These are phyloP conservation scores for Eubucco bourcierii DNA, from an alignment of 2,113 vertebrate genomes.

Conservation along the genomic window DNA sequence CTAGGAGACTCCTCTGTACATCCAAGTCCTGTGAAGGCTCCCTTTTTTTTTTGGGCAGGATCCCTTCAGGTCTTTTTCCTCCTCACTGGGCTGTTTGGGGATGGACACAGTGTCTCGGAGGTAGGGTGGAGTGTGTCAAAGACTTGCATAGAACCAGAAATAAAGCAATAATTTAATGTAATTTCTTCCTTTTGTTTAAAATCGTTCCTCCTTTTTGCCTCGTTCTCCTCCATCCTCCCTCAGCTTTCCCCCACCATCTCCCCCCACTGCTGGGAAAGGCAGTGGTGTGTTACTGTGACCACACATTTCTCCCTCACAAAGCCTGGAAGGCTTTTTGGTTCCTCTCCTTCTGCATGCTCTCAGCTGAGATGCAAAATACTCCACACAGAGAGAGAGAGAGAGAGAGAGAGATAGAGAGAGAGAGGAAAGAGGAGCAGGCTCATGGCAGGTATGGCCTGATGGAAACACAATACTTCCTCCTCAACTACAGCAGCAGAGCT, in stretches of 20 bases:
- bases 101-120: background rate
- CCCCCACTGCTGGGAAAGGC: background rate
- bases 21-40: constrained; percentile 3
- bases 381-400: background rate
- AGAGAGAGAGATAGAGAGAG: background rate
- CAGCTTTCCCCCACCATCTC: accelerated
- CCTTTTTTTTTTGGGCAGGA: constrained; percentile 12
- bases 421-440: background rate
- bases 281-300: background rate
- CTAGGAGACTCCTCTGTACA: background rate
- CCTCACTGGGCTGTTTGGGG: background rate
- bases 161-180: constrained; percentile 69
- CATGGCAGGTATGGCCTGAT: background rate
- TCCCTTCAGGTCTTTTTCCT: constrained; percentile 32
- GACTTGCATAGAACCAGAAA: constrained; percentile 45
- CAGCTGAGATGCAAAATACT: background rate
- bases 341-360: background rate
- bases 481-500: background rate
- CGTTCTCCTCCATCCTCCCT: background rate
- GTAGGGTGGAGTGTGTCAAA: background rate
- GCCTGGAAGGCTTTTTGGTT: background rate
- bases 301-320: background rate
- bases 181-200: constrained; percentile 4
- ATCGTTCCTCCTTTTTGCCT: background rate
- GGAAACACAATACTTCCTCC: background rate